Percentiles rank a stretch among this genome's conserved stretches.
Conservation (phyloP, 2,888 invertebrate species). For the Leptinotarsa tumamoca region DNA sequence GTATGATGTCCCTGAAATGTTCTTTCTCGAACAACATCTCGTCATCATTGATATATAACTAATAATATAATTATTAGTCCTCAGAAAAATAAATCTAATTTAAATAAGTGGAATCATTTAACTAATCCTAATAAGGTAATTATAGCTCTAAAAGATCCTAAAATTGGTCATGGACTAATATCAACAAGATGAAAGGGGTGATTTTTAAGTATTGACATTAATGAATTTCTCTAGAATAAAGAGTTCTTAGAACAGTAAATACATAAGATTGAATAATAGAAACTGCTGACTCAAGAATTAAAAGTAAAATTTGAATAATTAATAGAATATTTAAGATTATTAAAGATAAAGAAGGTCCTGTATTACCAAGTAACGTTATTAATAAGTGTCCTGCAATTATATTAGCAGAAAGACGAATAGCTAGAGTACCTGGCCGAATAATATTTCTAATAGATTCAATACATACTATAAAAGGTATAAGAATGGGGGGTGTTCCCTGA, state of each 20-base stretch:
- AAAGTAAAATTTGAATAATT: slow-evolving; percentile 56
- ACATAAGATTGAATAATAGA: slow-evolving; percentile 77
- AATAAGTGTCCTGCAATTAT: slow-evolving; percentile 81
- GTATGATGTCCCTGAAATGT: slow-evolving; percentile 77
- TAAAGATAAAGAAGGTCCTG: slow-evolving; percentile 55
- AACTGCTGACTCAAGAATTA: slow-evolving; percentile 73
- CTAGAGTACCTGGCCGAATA: slow-evolving; percentile 72
- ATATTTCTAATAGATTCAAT: slow-evolving; percentile 82
- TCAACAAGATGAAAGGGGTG: slow-evolving; percentile 77
- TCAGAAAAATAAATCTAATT: slow-evolving; percentile 69
- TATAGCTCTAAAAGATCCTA: slow-evolving; percentile 72
- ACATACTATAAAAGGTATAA: slow-evolving; percentile 80
- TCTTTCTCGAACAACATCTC: slow-evolving; percentile 76
- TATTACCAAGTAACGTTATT: slow-evolving; percentile 72
- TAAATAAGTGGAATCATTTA: slow-evolving; percentile 74
- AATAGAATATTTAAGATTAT: slow-evolving; percentile 54
- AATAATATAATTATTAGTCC: slow-evolving; percentile 67
- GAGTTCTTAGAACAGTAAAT: slow-evolving; percentile 73
- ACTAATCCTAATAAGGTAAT: slow-evolving; percentile 71
- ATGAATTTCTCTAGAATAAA: slow-evolving; percentile 77
- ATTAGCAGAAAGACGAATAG: slow-evolving; percentile 80
- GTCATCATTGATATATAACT: slow-evolving; percentile 78
- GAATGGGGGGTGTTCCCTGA: slow-evolving; percentile 72
- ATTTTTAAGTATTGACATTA: slow-evolving; percentile 69
- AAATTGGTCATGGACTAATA: slow-evolving; percentile 75